Base-by-base conservation (phyloP, 92 coral and sea anemone species). In the Phenganax subtilis region DNA sequence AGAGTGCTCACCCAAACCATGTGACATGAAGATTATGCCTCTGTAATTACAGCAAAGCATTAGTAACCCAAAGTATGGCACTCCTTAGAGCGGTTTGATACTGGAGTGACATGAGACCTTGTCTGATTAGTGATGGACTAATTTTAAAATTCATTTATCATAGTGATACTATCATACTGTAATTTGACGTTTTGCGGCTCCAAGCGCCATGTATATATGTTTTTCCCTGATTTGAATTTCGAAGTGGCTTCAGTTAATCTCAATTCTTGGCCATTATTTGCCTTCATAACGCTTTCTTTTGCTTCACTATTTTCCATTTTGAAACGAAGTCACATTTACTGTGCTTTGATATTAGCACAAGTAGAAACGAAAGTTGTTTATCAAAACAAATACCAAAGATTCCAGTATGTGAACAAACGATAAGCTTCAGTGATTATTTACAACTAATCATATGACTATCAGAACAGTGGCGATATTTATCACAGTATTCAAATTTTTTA, bases 1-100 rank as follows among this genome's bases (percentile, higher is more conserved):
- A 54, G 92, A 89, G 63, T 94, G 98, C 63, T 94, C 98, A 37
- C 90, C 98, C 87, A 82, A 85, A 8, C 98, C 98, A 86, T 94
- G 98, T 37, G 80, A 14, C 16, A 94, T 84, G 57, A 94, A 92
- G 5, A 94, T 79, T 82, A 94, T 69, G 55, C 93, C 97, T 31
- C 98, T 94, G 72, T 37, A 37, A 59, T 25, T 59, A 59, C 65
- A 20, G 27, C 65, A 59, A 20, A 14, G 65, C 65, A 20, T 59
- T 1, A 37, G 47, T 37, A 37, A 37, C 47, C 2, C 47, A 37
- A 37, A 37, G 47, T 37, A 37, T 37, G 2, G 47, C 47, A 37
- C 47, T 37, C 47, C 47, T 37, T 37, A 5, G 3, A 37, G 5
- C 5, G 47, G 12, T 67, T 67, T 67, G 9, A 20, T 14, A 20